Conservation (phyloP, 2,113 vertebrate species). For the Podarcis muralis region DNA sequence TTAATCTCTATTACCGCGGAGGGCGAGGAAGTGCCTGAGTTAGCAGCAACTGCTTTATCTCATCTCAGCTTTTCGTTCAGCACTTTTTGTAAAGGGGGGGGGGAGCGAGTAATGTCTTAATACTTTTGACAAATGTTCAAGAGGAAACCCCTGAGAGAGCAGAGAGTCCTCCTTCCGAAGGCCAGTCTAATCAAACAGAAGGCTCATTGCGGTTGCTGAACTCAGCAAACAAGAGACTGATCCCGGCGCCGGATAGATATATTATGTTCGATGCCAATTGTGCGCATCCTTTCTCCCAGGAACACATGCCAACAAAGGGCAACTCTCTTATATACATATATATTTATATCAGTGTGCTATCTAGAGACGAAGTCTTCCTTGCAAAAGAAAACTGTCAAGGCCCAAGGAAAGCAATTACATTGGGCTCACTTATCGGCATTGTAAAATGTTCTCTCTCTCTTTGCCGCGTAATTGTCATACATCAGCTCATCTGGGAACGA, state of each 20-base stretch:
- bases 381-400: background rate
- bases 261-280: background rate
- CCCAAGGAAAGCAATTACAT: constrained; percentile 24
- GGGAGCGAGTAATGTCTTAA: background rate
- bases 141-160: constrained; percentile 20
- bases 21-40: background rate
- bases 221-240: background rate
- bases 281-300: constrained; percentile 26
- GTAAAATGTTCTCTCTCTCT: background rate
- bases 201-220: constrained; percentile 37
- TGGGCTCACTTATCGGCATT: fast-evolving
- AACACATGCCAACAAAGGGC: constrained; percentile 23
- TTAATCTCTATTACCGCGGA: background rate
- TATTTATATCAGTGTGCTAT: constrained; percentile 16
- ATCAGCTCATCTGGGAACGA: constrained; percentile 54
- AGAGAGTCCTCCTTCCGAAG: background rate
- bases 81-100: constrained; percentile 29
- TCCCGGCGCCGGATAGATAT: background rate
- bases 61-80: constrained; percentile 32
- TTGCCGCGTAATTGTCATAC: constrained; percentile 36
- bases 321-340: constrained; percentile 1
- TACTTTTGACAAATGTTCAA: constrained; percentile 19
- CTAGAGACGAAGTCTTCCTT: constrained; percentile 4
- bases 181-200: constrained; percentile 30
- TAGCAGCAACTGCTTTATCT: constrained; percentile 22